phyloP scores from a whole-genome alignment of 92 coral and sea anemone species.

The Blastomussa wellsi region DNA sequence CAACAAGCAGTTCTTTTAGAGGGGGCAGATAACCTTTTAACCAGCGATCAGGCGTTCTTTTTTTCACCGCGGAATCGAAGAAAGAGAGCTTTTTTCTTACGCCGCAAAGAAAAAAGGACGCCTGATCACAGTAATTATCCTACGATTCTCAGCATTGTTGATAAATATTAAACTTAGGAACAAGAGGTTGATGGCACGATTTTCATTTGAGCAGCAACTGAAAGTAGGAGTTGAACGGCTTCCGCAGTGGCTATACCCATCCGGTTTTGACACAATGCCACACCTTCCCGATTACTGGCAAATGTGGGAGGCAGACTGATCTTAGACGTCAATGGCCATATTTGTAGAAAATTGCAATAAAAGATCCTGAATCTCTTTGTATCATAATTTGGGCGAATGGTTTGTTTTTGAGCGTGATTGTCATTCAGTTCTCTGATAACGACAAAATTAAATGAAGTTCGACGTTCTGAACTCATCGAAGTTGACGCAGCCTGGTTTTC shows the following conservation, averaged over 20 bases:
- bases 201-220: neutral
- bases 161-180: neutral
- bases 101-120: too few species aligned
- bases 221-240: neutral
- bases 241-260: neutral
- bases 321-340: neutral
- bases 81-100: too few species aligned
- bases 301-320: neutral
- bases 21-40: too few species aligned
- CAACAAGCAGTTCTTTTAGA: neutral
- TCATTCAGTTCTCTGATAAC: neutral
- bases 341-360: neutral
- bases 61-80: too few species aligned
- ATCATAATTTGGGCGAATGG: neutral
- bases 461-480: neutral
- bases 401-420: neutral
- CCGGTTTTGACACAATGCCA: neutral
- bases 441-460: too few species aligned
- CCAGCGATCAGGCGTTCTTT: too few species aligned
- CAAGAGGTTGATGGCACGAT: neutral
- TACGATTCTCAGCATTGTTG: neutral
- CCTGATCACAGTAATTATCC: too few species aligned
- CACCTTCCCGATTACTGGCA: neutral
- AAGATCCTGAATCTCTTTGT: neutral
- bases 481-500: neutral